Percentiles rank a stretch among this genome's conserved stretches.
phyloP scores from a whole-genome alignment of 2,113 vertebrate species.

The Enhydra lutris region DNA sequence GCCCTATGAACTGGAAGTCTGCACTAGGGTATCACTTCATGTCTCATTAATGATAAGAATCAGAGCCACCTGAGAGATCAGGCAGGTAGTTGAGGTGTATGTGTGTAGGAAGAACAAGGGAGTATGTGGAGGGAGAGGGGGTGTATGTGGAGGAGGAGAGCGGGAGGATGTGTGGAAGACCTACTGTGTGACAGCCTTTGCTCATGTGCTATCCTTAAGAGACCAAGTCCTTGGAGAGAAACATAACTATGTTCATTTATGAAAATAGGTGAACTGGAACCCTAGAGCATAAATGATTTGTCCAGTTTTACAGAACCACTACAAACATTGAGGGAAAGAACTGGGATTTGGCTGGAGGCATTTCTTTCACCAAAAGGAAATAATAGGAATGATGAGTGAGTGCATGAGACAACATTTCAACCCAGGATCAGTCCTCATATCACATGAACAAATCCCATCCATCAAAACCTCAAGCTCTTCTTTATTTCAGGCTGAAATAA shows the following conservation, averaged over 20 bases:
- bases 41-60: not conserved
- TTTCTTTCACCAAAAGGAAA: not conserved
- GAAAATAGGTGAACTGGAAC: not conserved
- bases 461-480: not conserved
- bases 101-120: not conserved
- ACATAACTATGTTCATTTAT: not conserved
- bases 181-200: not conserved
- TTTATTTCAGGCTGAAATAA: not conserved
- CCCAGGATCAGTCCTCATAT: not conserved
- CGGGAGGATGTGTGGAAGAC: not conserved
- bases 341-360: not conserved
- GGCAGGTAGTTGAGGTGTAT: not conserved
- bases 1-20: not conserved
- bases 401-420: not conserved
- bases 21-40: not conserved
- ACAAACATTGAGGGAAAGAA: not conserved
- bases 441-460: not conserved
- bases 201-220: not conserved
- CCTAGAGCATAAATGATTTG: not conserved
- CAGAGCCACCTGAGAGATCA: not conserved
- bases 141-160: rapidly evolving
- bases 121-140: rapidly evolving
- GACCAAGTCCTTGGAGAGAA: not conserved
- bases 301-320: not conserved
- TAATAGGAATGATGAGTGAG: not conserved